Conservation (phyloP, 2,113 vertebrate species). For the Elaphurus davidianus region DNA sequence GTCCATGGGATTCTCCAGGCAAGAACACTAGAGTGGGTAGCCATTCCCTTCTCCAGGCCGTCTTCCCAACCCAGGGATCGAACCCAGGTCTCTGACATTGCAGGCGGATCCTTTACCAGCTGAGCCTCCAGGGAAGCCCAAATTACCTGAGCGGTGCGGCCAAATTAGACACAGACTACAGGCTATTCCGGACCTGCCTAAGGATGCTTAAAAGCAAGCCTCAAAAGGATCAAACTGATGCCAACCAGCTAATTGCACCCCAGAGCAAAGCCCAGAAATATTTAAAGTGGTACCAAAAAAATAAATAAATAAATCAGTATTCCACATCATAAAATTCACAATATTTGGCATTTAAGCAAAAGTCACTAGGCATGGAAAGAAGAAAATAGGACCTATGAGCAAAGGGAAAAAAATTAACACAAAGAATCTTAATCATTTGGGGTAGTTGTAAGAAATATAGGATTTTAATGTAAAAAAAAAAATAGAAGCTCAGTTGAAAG, state of each 20-base stretch:
- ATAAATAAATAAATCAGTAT: neutral
- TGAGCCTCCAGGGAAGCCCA: neutral
- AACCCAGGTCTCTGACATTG: neutral
- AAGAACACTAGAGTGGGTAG: neutral
- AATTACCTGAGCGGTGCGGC: neutral
- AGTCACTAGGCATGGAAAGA: neutral
- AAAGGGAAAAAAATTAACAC: neutral
- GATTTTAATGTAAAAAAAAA: neutral
- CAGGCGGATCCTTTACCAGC: neutral
- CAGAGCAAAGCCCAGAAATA: slow-evolving; percentile 28
- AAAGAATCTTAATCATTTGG: neutral
- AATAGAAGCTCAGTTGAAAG: neutral
- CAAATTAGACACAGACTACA: neutral
- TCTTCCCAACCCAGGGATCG: neutral
- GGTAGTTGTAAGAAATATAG: neutral
- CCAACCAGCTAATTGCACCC: slow-evolving; percentile 18
- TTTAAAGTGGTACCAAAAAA: slow-evolving; percentile 3
- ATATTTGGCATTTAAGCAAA: slow-evolving; percentile 10
- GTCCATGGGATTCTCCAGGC: neutral
- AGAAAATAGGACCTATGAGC: neutral
- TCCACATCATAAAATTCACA: neutral
- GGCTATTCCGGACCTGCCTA: neutral
- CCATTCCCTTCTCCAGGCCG: neutral
- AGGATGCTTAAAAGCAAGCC: slow-evolving; percentile 3
- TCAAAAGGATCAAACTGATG: slow-evolving; percentile 26